These are phyloP conservation scores for Pachyuromys duprasi DNA, from an alignment of 2,797 vertebrate species.

Conservation along the genomic window DNA sequence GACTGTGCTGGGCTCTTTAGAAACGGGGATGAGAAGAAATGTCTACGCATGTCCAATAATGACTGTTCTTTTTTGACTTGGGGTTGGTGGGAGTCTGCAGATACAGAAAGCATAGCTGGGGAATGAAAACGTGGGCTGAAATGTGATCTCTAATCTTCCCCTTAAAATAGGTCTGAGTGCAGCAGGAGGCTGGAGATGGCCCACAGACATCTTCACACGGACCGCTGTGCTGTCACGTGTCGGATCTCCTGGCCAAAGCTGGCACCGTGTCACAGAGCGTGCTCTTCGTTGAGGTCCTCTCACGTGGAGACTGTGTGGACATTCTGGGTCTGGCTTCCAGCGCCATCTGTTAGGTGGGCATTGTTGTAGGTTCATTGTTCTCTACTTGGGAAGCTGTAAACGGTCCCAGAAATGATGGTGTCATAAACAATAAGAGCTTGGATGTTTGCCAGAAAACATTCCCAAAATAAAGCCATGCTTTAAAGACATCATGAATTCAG, in stretches of 20 bases:
- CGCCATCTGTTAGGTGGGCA: slow-evolving; percentile 41
- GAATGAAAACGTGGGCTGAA: background rate
- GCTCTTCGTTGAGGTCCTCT: background rate
- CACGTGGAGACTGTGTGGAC: background rate
- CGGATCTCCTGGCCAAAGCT: background rate
- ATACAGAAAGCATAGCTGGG: background rate
- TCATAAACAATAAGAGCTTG: slow-evolving; percentile 66
- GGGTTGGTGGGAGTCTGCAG: background rate
- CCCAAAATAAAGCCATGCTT: slow-evolving; percentile 55
- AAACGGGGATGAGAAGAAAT: background rate
- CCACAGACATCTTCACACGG: background rate
- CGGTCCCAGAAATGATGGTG: slow-evolving; percentile 59
- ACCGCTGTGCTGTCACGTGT: background rate
- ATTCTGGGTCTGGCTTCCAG: slow-evolving; percentile 25
- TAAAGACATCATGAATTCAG: slow-evolving; percentile 44
- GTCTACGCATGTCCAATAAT: background rate
- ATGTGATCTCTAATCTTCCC: background rate
- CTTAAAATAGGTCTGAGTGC: background rate
- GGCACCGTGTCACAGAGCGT: background rate
- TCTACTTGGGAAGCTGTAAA: slow-evolving; percentile 18
- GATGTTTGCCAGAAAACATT: slow-evolving; percentile 56
- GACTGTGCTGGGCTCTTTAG: background rate
- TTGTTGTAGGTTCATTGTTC: slow-evolving; percentile 29
- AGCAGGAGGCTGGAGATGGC: too few species aligned
- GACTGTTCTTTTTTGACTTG: background rate